Percentiles rank a stretch among this genome's conserved stretches.
phyloP scores from a whole-genome alignment of 2,888 invertebrate species.

The Philereme transversata region DNA sequence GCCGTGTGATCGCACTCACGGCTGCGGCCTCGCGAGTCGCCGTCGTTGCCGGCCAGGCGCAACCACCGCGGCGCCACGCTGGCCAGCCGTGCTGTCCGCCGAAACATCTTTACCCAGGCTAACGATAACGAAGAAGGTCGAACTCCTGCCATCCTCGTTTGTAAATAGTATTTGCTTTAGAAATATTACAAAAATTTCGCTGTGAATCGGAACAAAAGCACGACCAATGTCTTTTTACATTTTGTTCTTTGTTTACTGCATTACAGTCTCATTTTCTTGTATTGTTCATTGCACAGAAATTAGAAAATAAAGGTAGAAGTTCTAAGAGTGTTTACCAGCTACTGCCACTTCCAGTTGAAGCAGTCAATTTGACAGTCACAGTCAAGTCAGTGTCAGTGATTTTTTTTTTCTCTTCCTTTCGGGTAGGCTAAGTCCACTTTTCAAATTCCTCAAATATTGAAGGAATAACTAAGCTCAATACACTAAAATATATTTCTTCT shows the following conservation, averaged over 20 bases:
- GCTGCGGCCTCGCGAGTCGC: conserved; percentile 32
- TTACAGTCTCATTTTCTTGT: neutral
- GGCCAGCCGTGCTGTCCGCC: conserved; percentile 46
- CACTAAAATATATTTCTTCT: too few relatives aligned
- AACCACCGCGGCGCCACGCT: conserved; percentile 42
- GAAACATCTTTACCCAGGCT: conserved; percentile 33
- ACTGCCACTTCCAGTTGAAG: too few relatives aligned
- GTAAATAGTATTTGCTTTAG: neutral
- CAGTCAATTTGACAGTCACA: too few relatives aligned
- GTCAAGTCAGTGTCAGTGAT: too few relatives aligned
- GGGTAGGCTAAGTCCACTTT: too few relatives aligned
- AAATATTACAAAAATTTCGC: conserved; percentile 20
- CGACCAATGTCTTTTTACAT: conserved; percentile 29
- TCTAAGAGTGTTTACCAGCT: too few relatives aligned
- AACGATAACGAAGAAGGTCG: conserved; percentile 20
- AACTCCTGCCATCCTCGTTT: conserved; percentile 29
- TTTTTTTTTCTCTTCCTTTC: too few relatives aligned
- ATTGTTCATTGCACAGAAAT: too few relatives aligned
- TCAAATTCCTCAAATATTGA: too few relatives aligned
- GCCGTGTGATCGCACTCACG: conserved; percentile 13
- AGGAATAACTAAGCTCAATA: too few relatives aligned
- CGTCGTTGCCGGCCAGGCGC: conserved; percentile 24
- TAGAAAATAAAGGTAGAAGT: too few relatives aligned
- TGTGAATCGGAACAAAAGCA: conserved; percentile 25
- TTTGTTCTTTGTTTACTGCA: conserved; percentile 1